phyloP scores from a whole-genome alignment of 2,797 vertebrate species.

The Rhyacichthys aspro region DNA sequence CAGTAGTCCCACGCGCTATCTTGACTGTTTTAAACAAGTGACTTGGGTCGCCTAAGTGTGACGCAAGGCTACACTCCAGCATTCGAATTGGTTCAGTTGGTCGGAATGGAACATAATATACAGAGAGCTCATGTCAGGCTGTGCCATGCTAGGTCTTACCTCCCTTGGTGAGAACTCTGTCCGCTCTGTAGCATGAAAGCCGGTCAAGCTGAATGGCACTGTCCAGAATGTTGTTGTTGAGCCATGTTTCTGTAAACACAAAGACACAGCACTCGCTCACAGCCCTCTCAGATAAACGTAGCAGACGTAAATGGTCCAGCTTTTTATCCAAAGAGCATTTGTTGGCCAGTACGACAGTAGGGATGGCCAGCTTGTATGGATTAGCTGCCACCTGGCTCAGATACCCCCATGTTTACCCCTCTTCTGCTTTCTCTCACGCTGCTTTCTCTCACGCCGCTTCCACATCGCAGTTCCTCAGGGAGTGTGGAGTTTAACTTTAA shows the following conservation, averaged over 20 bases:
- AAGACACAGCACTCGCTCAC: neutral
- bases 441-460: too few relatives aligned
- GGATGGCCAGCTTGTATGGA: neutral
- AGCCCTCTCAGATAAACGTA: neutral
- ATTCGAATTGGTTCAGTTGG: too few relatives aligned
- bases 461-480: too few relatives aligned
- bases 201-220: neutral
- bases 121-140: too few relatives aligned
- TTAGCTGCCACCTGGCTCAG: neutral
- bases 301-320: neutral
- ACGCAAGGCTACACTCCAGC: too few relatives aligned
- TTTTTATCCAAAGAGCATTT: neutral
- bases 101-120: too few relatives aligned
- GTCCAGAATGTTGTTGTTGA: neutral
- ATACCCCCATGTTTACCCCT: neutral
- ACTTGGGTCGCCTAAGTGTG: too few relatives aligned
- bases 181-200: neutral
- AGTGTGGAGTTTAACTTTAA: too few relatives aligned
- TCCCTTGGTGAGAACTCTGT: neutral
- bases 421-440: neutral
- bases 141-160: too few relatives aligned
- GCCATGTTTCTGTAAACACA: neutral
- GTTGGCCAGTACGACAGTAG: neutral
- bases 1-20: too few relatives aligned
- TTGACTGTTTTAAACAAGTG: too few relatives aligned